phyloP scores from a whole-genome alignment of 2,113 vertebrate genomes.

The Uria aalge region DNA sequence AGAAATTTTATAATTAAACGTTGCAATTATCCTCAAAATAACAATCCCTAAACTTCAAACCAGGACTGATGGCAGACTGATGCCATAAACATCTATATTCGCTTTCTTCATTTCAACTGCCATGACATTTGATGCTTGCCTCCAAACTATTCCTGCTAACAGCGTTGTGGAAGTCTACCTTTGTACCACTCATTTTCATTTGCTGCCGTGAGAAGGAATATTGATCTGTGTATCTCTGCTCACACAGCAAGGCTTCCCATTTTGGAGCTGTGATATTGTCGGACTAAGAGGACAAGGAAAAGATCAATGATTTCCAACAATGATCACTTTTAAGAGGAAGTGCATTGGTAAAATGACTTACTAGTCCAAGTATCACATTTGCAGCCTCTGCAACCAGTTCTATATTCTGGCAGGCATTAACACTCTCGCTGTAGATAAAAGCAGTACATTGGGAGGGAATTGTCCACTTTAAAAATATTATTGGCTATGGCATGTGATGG shows the following conservation, averaged over 20 bases:
- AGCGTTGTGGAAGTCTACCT: neutral
- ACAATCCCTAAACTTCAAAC: neutral
- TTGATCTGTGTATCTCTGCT: slow-evolving; percentile 57
- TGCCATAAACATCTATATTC: neutral
- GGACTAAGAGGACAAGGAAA: neutral
- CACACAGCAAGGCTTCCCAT: slow-evolving; percentile 51
- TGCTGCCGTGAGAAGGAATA: slow-evolving; percentile 37
- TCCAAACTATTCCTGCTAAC: neutral
- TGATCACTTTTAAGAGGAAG: slow-evolving; percentile 26
- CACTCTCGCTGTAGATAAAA: neutral
- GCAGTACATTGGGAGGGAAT: neutral
- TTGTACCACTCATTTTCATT: slow-evolving; percentile 38
- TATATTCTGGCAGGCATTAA: neutral
- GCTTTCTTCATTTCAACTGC: neutral
- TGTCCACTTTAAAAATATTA: neutral
- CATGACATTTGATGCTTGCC: neutral
- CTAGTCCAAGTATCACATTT: neutral
- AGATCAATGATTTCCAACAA: slow-evolving; percentile 58
- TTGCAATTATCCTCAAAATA: neutral
- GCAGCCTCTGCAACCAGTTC: neutral
- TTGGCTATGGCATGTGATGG: neutral
- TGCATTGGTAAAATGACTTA: slow-evolving; percentile 21
- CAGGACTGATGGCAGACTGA: neutral
- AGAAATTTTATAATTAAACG: neutral
- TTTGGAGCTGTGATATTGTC: slow-evolving; percentile 55